Base-by-base conservation (phyloP, 1,140 invertebrate genomes). In the Psilanteris sp. region DNA sequence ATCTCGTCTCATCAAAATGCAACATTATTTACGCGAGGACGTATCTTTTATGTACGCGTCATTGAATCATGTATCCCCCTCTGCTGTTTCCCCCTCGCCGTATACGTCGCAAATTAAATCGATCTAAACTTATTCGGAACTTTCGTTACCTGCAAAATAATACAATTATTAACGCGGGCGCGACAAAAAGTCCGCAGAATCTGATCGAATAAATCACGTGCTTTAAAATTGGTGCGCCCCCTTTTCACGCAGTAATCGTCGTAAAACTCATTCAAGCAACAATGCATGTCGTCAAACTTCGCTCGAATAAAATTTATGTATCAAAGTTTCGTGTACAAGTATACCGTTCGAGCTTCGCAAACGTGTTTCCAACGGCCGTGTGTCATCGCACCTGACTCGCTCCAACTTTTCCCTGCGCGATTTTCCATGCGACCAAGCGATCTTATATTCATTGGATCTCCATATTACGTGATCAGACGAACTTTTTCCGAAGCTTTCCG, bases 291-390 rank as follows among this genome's bases (percentile, higher is more conserved):
- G 43, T 62, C 57, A 39, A 48, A 62, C 43, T 41, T 26, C 11
- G 57, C n/a, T 50, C 34, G 43, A 34, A 64, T 52, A 26, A 52
- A 52, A 52, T 52, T 64, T 64, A 64, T 64, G 46, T 52, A 18
- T 13, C 36, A 64, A 64, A 62, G 36, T 64, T 64, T 43, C 34
- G 20, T 64, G 31, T 64, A 64, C 43, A 52, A 64, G 16, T 52
- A 34, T 20, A 32, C 13, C 44, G n/a, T n/a, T n/a, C n/a, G n/a
- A n/a, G 6, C 32, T 64, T 44, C 10, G 36, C 18, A 43, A 62
- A 50, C 16, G 44, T 34, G 22, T 13, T 50, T 48, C 31, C 13
- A 41, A 32, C 32, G 32, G 13, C 32, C 37, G 57, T 62, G 29
- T 48, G 57, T 62, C 57, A 62, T 48, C 31, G 31, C 43, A 39